phyloP scores from a whole-genome alignment of 1,140 invertebrate genomes.

The Mesaphorura yosii region DNA sequence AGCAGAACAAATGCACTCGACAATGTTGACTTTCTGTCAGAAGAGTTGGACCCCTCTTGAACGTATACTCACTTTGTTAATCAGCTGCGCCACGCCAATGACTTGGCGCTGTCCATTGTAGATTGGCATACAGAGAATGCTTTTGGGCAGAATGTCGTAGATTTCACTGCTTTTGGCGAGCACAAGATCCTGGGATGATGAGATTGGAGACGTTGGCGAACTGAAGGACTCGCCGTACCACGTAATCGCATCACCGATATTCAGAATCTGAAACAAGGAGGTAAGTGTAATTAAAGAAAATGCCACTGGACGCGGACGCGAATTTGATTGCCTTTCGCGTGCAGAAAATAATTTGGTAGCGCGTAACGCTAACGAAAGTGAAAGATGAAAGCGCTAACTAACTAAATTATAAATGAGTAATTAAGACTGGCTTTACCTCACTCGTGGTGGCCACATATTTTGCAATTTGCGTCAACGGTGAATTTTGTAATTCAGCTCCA shows the following conservation, averaged over 20 bases:
- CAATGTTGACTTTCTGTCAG: too few relatives aligned
- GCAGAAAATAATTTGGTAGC: too few relatives aligned
- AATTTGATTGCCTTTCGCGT: too few relatives aligned
- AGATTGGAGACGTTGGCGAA: too few relatives aligned
- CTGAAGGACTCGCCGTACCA: conserved; percentile 37
- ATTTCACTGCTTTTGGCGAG: conserved; percentile 4
- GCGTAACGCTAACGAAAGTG: too few relatives aligned
- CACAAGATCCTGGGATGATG: conserved; percentile 10
- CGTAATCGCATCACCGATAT: conserved; percentile 62
- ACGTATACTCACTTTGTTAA: conserved; percentile 70
- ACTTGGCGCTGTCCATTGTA: conserved; percentile 74
- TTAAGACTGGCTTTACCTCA: conserved; percentile 39
- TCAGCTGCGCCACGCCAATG: conserved; percentile 84
- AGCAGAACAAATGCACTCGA: too few relatives aligned
- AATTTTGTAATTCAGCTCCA: conserved; percentile 41
- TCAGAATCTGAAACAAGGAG: conserved; percentile 49
- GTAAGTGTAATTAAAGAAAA: neutral
- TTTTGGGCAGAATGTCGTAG: conserved; percentile 40
- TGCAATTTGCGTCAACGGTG: conserved; percentile 58
- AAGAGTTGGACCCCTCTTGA: too few relatives aligned
- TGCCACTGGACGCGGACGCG: neutral
- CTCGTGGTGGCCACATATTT: conserved; percentile 68
- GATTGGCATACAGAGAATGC: conserved; percentile 81
- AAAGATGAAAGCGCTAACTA: too few relatives aligned
- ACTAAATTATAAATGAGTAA: too few relatives aligned